These are phyloP conservation scores for Chironomus striatipennis DNA, from an alignment of 1,140 invertebrate species.

Conservation along the genomic window DNA sequence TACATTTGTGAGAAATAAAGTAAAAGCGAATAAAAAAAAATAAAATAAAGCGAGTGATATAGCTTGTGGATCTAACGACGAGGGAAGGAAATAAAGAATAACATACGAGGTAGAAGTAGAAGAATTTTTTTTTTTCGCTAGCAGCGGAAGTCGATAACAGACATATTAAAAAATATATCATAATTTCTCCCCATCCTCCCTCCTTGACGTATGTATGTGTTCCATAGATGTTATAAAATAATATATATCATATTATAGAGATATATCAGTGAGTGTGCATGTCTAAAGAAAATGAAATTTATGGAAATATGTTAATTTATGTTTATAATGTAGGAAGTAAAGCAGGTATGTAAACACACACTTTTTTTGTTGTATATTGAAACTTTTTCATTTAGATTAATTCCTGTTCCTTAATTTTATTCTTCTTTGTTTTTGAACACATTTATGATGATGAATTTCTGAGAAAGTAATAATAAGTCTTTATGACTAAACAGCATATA, in stretches of 20 bases:
- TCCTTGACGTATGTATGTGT: too few species aligned
- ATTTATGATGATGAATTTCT: too few species aligned
- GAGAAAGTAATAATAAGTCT: too few species aligned
- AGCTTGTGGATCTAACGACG: neutral
- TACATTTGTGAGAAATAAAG: neutral
- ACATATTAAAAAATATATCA: neutral
- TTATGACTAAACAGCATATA: too few species aligned
- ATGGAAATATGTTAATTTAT: conserved; percentile 15
- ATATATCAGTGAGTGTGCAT: neutral
- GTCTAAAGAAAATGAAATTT: neutral
- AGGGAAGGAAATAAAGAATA: neutral
- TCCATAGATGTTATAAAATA: too few species aligned
- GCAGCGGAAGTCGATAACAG: neutral
- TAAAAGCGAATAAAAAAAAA: neutral
- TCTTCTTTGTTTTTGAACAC: too few species aligned
- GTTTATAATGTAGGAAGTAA: neutral
- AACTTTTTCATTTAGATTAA: too few species aligned
- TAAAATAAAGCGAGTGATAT: neutral
- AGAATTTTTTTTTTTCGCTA: too few species aligned
- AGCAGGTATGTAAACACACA: neutral
- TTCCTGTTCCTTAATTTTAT: too few species aligned
- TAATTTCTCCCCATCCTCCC: neutral
- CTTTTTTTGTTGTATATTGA: too few species aligned
- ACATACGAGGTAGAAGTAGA: neutral
- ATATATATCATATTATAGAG: too few species aligned